phyloP scores from a whole-genome alignment of 2,888 invertebrate genomes.

The Drosophila neonasuta region DNA sequence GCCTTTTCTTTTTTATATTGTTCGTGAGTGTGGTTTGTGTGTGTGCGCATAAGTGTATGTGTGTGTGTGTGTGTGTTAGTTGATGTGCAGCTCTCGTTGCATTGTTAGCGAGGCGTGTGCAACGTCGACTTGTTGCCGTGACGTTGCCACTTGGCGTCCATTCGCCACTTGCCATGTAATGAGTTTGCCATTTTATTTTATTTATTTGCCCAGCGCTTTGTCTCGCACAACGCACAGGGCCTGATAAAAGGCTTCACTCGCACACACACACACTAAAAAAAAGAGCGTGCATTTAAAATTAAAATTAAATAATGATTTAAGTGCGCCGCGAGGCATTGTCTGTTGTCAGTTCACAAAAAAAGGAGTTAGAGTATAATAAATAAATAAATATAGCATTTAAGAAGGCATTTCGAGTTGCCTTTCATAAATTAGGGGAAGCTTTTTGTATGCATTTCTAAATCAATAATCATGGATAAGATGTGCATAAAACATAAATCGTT shows the following conservation, averaged over 20 bases:
- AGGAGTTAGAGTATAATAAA: conserved; percentile 22
- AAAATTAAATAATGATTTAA: conserved; percentile 76
- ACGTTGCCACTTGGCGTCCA: conserved; percentile 65
- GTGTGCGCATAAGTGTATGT: not conserved
- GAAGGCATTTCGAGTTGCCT: not conserved
- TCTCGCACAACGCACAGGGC: conserved; percentile 31
- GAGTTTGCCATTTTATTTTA: conserved; percentile 77
- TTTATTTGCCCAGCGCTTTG: conserved; percentile 67
- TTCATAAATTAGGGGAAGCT: not conserved
- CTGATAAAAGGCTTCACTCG: conserved; percentile 20
- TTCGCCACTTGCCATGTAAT: conserved; percentile 68
- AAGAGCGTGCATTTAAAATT: conserved; percentile 68
- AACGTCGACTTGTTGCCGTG: conserved; percentile 71
- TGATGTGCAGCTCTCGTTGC: conserved; percentile 36
- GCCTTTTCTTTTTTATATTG: conserved; percentile 12
- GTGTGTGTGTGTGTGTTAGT: not conserved
- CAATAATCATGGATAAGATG: too few relatives aligned
- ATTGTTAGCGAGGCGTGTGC: conserved; percentile 59
- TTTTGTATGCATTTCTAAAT: not conserved
- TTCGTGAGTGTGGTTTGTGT: conserved; percentile 8
- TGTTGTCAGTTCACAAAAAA: conserved; percentile 39
- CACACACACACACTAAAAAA: conserved; percentile 19
- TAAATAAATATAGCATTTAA: not conserved
- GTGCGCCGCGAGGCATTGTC: conserved; percentile 66
- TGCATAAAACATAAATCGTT: not conserved